Evolutionary conservation across 2,888 invertebrate genomes (phyloP).

Genomic region (Cephonodes hylas): DNA sequence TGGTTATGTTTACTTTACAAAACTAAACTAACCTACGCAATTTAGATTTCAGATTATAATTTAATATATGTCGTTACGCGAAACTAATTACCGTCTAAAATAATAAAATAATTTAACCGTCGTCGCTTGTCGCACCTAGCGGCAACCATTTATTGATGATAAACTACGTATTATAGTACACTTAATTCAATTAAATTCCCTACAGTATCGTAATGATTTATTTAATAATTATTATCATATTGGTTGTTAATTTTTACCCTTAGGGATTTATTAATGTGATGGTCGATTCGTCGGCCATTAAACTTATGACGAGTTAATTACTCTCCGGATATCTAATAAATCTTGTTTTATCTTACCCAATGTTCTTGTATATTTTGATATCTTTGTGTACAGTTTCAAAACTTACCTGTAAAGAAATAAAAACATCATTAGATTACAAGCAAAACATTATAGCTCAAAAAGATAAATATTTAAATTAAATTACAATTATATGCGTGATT

Average conservation of each 20-base stretch:
- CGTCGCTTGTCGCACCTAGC: slow-evolving; percentile 28
- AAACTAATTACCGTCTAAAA: neutral
- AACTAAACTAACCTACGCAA: neutral
- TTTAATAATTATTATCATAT: neutral
- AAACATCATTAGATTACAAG: neutral
- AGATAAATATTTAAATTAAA: too few relatives aligned
- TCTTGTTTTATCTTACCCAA: neutral
- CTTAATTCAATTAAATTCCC: neutral
- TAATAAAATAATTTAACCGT: slow-evolving; percentile 35
- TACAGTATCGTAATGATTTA: neutral
- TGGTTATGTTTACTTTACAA: neutral
- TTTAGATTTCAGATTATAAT: neutral
- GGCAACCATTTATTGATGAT: neutral
- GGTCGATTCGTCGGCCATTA: neutral
- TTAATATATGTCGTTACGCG: neutral
- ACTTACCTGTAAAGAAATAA: slow-evolving; percentile 50
- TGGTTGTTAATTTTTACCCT: neutral
- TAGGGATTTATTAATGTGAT: neutral
- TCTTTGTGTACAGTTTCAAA: neutral
- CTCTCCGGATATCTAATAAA: neutral
- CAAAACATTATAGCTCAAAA: neutral
- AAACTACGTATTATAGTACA: slow-evolving; percentile 1
- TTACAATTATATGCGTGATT: too few relatives aligned
- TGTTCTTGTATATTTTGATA: neutral
- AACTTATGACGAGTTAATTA: neutral